Base-by-base conservation (phyloP, 2,113 vertebrate species). In the Mastomys coucha region DNA sequence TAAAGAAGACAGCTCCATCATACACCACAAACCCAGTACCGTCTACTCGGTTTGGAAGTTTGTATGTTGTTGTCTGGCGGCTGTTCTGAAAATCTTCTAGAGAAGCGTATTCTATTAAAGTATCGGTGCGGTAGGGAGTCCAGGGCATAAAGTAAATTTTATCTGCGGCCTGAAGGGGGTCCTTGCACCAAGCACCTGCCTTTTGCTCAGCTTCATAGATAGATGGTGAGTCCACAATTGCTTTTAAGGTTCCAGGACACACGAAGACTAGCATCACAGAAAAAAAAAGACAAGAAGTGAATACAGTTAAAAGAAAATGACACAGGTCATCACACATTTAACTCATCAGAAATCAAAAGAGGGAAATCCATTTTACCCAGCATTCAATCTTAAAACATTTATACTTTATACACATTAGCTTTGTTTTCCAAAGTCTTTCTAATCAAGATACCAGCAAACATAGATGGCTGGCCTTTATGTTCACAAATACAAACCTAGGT, bases 101-200 rank as follows among this genome's bases (percentile, higher is more conserved):
- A 56, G 99, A 99, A 89, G 99, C 99, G 75, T 99, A 99, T 97
- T 99, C 99, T 97, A 99, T 99, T 94, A 99, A 98, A 69, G 99
- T 99, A 98, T 99, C 99, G 4, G 99, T 99, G 97, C 99, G 99
- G 92, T 99, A 99, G 0, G 99, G 99, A 97, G 99, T 99, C 99
- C 99, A 99, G 90, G 99, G 99, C 99, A 99, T 99, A 98, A 99
- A 99, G 99, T 99, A 99, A 98, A 99, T 99, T 99, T 99, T 99
- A 99, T 99, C 99, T 95, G 99, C 99, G 60, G 99, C 99, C 98
- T 99, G 99, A 85, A 99, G 99, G 85, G 99, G 99, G 98, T 99
- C 99, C 99, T 99, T 99, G 98, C 99, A 99, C 99, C 99, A 99
- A 97, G 99, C 99, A 93, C 99, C 99, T n/a, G 99, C 99, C 99